A percentile compares a stretch with the other conserved stretches of the same genome.
Evolutionary conservation across 2,888 invertebrate species (phyloP).

Genomic region (Stratiomys singularior): DNA sequence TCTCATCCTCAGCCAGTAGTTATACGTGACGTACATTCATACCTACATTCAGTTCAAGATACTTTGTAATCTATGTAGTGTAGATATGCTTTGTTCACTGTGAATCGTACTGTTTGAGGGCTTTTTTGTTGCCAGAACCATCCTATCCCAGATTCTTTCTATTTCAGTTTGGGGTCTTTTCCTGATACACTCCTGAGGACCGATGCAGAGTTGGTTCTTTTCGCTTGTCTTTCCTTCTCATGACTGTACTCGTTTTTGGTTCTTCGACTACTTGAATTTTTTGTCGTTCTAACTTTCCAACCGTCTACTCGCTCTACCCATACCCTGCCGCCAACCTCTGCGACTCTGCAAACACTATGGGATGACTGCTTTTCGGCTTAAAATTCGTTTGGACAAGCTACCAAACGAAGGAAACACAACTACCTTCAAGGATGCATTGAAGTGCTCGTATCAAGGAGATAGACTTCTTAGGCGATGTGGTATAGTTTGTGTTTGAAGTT

Average conservation of each 20-base stretch:
- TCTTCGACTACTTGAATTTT: conserved; percentile 8
- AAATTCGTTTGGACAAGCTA: conserved; percentile 18
- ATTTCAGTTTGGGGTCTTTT: not conserved
- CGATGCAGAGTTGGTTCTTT: conserved; percentile 4
- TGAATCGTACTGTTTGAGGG: not conserved
- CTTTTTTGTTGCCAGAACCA: conserved; percentile 39
- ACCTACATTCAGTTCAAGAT: conserved; percentile 1
- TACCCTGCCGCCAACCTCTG: too few species aligned
- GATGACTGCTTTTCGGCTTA: conserved; percentile 30
- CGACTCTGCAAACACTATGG: too few species aligned
- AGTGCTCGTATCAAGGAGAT: conserved; percentile 16
- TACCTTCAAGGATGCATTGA: conserved; percentile 27
- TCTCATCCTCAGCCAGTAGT: conserved; percentile 16
- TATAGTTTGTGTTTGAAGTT: not conserved
- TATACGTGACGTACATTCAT: conserved; percentile 2
- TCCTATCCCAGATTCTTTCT: conserved; percentile 28
- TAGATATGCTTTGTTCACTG: not conserved
- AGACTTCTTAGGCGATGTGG: not conserved
- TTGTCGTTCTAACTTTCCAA: not conserved
- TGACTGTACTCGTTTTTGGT: conserved; percentile 26
- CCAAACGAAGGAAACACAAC: conserved; percentile 30
- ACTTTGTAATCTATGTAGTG: conserved; percentile 29
- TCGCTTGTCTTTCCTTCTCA: conserved; percentile 8
- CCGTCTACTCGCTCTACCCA: too few species aligned
- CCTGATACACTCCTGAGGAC: not conserved